Evolutionary conservation across 2,797 vertebrate genomes (phyloP).

Genomic region (Periparus ater): DNA sequence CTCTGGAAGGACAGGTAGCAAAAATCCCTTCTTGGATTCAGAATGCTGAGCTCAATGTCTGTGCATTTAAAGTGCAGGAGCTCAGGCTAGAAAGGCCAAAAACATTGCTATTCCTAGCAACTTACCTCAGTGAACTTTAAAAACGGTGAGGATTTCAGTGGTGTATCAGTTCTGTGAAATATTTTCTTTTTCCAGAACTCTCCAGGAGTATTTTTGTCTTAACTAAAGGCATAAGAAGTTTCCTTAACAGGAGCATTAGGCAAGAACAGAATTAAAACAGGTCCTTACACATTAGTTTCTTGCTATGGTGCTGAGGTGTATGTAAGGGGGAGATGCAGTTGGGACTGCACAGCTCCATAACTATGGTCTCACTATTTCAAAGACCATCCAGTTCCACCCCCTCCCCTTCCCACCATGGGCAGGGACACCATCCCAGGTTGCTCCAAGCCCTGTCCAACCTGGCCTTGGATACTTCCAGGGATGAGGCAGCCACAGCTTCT

Average conservation of each 20-base stretch:
- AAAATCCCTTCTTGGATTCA: not conserved
- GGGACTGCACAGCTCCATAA: not conserved
- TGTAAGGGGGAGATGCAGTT: not conserved
- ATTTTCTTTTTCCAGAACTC: not conserved
- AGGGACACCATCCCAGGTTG: rapidly evolving
- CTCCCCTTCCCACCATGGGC: not conserved
- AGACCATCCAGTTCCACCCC: not conserved
- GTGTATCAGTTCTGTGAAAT: not conserved
- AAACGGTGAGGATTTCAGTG: not conserved
- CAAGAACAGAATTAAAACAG: not conserved
- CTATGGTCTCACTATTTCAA: not conserved
- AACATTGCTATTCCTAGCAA: not conserved
- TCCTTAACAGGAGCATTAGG: not conserved
- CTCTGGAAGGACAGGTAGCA: not conserved
- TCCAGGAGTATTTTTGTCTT: not conserved
- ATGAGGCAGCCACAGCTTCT: not conserved
- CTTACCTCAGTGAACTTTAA: not conserved
- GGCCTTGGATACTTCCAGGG: not conserved
- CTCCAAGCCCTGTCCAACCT: not conserved
- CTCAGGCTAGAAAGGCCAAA: not conserved
- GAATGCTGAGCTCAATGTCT: not conserved
- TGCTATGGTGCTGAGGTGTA: not conserved
- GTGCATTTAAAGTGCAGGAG: not conserved
- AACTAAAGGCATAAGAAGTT: not conserved
- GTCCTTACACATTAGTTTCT: not conserved